Evolutionary conservation across 1,140 invertebrate genomes (phyloP), one percentile per base, ranked within the genome.

Genomic region (Agraylea sexmaculata): DNA sequence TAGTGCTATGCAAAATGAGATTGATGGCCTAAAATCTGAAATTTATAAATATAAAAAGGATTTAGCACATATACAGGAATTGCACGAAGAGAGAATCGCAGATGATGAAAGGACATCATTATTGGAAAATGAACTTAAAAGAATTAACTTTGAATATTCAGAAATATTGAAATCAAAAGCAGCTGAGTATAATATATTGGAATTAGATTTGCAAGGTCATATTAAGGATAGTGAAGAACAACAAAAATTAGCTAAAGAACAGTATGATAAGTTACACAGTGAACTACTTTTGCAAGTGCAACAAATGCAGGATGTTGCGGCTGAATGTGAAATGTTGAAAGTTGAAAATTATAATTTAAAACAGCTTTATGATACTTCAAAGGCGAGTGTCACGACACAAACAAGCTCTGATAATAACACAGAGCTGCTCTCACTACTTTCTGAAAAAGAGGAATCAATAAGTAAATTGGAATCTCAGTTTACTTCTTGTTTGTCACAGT

Each of bases 131-230:
- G 66, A 69, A 23, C 21, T 75, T 18, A 71, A 71, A 53, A 66
- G 61, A 15, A 43, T 71, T 34, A 62, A 66, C 10, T 53, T 60
- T 23, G 68, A 74, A 19, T 66, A 71, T 53, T 68, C 71, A 47
- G 55, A 57, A 21, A 59, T 70, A 32, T 44, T 73, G 45, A 55
- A 58, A 4, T 58, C 64, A 37, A 71, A 70, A 47, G 60, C 62
- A 25, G 61, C 53, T 11, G 73, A 77, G 39, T 62, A 73, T 28
- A 74, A 78, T 45, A 70, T 72, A 46, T 53, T 74, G 29, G 74
- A 78, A 51, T 54, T 57, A 19, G 73, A 77, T 49, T 64, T 76
- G 39, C 74, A 71, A 45, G 59, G 56, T n/a, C 75, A 78, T 54
- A 64, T 77, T 38, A 64, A 74, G 50, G 66, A 68, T 23, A 50